Percentiles rank a stretch among this genome's conserved stretches.
These are phyloP conservation scores for Ellobius talpinus DNA, from an alignment of 2,113 vertebrate species.

Conservation along the genomic window DNA sequence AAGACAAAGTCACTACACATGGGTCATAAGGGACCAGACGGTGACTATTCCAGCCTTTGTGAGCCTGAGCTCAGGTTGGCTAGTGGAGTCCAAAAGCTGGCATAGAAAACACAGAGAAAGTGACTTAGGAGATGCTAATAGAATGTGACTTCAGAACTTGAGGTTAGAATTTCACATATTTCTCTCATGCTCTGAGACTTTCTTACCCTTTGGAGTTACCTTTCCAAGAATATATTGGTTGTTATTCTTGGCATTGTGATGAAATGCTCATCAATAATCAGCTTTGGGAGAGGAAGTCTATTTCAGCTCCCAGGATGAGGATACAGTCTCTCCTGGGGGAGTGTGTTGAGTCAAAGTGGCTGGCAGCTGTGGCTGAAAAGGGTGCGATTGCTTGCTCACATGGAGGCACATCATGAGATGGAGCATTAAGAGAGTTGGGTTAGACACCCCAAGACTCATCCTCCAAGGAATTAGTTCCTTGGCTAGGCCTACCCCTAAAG, in stretches of 20 bases:
- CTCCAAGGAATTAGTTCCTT: not conserved
- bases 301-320: not conserved
- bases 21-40: not conserved
- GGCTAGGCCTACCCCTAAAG: not conserved
- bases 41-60: fast-evolving
- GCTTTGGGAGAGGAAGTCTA: not conserved
- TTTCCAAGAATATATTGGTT: not conserved
- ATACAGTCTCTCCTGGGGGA: not conserved
- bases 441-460: not conserved
- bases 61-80: fast-evolving
- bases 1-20: not conserved
- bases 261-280: not conserved
- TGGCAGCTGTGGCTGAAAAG: not conserved
- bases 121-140: too few relatives aligned
- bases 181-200: not conserved
- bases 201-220: not conserved
- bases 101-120: fast-evolving
- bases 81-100: fast-evolving
- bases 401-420: not conserved
- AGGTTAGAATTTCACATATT: not conserved
- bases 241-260: not conserved
- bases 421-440: not conserved
- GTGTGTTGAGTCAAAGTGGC: not conserved
- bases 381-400: not conserved
- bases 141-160: not conserved